Evolutionary conservation across 2,797 vertebrate species (phyloP), one percentile per base, ranked within the genome.

Genomic region (Hyperoplus immaculatus): DNA sequence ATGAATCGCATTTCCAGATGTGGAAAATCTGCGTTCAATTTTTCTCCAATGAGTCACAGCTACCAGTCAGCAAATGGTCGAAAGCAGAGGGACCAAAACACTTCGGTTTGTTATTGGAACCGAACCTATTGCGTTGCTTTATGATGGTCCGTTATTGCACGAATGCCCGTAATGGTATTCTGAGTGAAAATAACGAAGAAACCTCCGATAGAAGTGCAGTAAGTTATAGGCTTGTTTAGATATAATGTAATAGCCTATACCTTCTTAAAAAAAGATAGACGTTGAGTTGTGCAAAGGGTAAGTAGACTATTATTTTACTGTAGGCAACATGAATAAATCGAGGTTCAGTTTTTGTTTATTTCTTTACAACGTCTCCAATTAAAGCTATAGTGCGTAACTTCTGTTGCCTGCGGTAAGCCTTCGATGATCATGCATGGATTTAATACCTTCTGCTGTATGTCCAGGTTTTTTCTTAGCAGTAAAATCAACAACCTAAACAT

Each of bases 1-100:
- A 45, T 49, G 39, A 38, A 45, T 54, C 55, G 43, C 5, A 21
- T 75, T 64, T 84, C 76, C 87, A 89, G 84, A 83, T 83, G 82
- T 87, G 76, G 18, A 70, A 68, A 58, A 56, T 77, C 54, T 85
- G 42, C 41, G 42, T 21, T 73, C 47, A 43, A 18, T 73, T 29
- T 56, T 54, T 18, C 49, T 21, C 4, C 7, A 3, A 8, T 36
- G 80, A 61, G 59, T 80, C 68, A 57, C 66, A 64, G 72, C 72
- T 36, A 63, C 12, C 45, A 45, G 21, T 15, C 41, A 29, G 29
- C 29, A 72, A 47, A 55, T 7, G 7, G 5, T 0, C 9, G 5
- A 14, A 62, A 59, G 39, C 58, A 39, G 21, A 39, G 55, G 14
- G 2, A 15, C 6, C 0, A 12, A 38, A 29, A 16, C 10, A 7